Evolutionary conservation across 2,797 vertebrate genomes (phyloP).

Genomic region (Acanthornis magna): DNA sequence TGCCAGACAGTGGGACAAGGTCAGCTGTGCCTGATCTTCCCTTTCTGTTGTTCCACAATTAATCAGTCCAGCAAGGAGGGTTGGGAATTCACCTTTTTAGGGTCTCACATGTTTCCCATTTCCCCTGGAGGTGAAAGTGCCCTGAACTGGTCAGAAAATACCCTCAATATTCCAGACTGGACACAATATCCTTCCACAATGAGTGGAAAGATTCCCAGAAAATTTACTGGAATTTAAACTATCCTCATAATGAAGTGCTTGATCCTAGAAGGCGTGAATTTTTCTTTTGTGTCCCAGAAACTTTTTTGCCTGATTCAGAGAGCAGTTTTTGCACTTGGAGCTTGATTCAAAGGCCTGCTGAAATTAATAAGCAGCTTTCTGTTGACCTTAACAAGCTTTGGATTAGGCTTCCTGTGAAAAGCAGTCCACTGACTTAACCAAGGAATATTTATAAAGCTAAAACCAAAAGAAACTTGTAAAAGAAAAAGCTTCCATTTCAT

Average conservation of each 20-base stretch:
- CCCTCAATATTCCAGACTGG: neutral
- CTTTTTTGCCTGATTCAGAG: neutral
- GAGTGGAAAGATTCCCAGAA: neutral
- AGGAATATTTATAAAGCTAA: constrained; percentile 32
- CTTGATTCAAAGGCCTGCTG: neutral
- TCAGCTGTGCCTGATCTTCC: neutral
- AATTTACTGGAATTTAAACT: neutral
- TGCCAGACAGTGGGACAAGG: neutral
- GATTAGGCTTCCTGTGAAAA: constrained; percentile 27
- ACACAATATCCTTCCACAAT: neutral
- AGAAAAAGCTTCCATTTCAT: constrained; percentile 23
- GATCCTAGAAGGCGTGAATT: neutral
- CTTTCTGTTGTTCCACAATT: neutral
- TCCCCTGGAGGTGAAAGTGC: neutral
- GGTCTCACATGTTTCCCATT: rapidly evolving
- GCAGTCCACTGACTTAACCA: constrained; percentile 18
- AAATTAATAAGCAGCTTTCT: constrained; percentile 42
- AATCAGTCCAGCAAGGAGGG: neutral
- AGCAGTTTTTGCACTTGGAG: neutral
- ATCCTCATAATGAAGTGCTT: neutral
- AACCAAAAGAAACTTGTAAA: neutral
- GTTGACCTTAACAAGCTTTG: constrained; percentile 24
- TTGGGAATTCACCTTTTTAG: neutral
- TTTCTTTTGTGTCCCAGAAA: neutral
- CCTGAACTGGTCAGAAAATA: neutral